Conservation (phyloP, 2,888 invertebrate species). For the Chloromyia formosa region DNA sequence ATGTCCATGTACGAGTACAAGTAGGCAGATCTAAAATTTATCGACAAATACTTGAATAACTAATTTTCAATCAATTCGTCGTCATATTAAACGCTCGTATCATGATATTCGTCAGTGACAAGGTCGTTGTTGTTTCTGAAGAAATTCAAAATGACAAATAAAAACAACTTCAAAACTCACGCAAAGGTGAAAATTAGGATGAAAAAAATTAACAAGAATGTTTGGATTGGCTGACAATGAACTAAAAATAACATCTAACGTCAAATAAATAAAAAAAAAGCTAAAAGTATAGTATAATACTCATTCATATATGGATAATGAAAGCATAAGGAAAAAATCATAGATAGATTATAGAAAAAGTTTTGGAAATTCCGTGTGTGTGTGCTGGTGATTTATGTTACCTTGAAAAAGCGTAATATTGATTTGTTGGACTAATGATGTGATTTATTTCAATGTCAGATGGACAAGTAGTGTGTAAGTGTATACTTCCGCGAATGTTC, state of each 20-base stretch:
- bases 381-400: not conserved
- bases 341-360: not conserved
- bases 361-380: not conserved
- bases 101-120: too few species aligned
- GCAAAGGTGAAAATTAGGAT: not conserved
- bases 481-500: too few species aligned
- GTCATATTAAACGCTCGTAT: not conserved
- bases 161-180: not conserved
- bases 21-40: not conserved
- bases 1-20: too few species aligned
- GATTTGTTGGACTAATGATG: not conserved
- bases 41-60: not conserved
- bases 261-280: too few species aligned
- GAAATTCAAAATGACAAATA: constrained; percentile 6
- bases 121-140: constrained; percentile 2
- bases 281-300: too few species aligned
- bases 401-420: constrained; percentile 3
- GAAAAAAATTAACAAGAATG: not conserved
- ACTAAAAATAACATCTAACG: not conserved
- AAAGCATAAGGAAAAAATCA: not conserved
- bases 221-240: not conserved
- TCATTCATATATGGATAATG: not conserved
- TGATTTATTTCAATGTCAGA: not conserved
- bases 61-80: not conserved
- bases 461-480: too few species aligned